Percentiles rank a stretch among this genome's conserved stretches.
Evolutionary conservation across 1,140 invertebrate genomes (phyloP).

Genomic region (Zaprionus capensis): DNA sequence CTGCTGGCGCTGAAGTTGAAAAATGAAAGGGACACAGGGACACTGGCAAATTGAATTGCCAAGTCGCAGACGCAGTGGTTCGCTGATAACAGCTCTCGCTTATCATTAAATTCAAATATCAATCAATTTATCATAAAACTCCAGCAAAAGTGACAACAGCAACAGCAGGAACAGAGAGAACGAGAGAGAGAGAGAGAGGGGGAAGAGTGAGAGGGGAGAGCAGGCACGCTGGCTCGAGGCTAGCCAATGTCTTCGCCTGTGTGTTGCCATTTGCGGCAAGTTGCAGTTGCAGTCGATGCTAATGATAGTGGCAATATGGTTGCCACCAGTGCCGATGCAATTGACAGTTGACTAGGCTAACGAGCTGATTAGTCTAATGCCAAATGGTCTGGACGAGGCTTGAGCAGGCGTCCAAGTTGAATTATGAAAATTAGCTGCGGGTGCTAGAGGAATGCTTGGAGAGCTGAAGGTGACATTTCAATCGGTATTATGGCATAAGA

Average conservation of each 20-base stretch:
- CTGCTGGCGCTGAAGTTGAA: constrained; percentile 76
- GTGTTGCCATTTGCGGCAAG: constrained; percentile 1
- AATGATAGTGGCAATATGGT: constrained; percentile 30
- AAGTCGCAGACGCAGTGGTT: constrained; percentile 41
- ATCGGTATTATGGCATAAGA: neutral
- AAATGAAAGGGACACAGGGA: constrained; percentile 55
- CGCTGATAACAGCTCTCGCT: constrained; percentile 40
- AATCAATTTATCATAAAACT: constrained; percentile 80
- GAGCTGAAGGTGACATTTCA: neutral
- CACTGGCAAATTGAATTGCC: constrained; percentile 71
- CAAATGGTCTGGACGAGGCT: neutral
- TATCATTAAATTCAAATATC: constrained; percentile 83
- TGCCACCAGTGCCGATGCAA: constrained; percentile 31
- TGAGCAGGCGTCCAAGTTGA: neutral
- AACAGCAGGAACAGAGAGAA: neutral
- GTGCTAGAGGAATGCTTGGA: neutral
- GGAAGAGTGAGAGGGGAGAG: too few relatives aligned
- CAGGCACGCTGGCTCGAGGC: neutral
- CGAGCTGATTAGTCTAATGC: constrained; percentile 33
- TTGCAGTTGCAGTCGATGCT: constrained; percentile 19
- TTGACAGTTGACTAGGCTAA: constrained; percentile 43
- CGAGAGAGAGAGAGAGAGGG: neutral
- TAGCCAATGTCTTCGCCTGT: neutral
- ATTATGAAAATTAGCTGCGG: neutral
- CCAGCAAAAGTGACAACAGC: constrained; percentile 36